These are phyloP conservation scores for Cotesia congregata DNA, from an alignment of 2,888 invertebrate species.

Conservation along the genomic window DNA sequence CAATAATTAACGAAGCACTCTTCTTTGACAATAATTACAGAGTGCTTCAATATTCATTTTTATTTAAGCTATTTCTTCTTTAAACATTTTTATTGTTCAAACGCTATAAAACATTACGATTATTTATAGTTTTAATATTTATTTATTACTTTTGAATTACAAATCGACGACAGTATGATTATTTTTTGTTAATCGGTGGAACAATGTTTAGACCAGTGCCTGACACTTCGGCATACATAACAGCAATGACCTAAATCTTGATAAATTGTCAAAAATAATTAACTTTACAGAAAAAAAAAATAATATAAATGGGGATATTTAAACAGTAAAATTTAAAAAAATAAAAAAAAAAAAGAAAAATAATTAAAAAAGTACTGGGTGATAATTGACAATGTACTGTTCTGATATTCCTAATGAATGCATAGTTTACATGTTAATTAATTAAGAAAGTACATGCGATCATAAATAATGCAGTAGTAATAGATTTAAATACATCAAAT, in stretches of 20 bases:
- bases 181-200: not conserved
- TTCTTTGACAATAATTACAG: constrained; percentile 50
- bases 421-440: constrained; percentile 15
- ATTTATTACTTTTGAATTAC: not conserved
- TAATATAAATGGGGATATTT: too few species aligned
- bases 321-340: not conserved
- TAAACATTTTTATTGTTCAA: too few species aligned
- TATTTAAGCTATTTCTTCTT: not conserved
- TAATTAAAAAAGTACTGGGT: not conserved
- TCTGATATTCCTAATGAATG: not conserved
- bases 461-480: constrained; percentile 37
- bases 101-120: not conserved
- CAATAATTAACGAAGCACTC: constrained; percentile 48
- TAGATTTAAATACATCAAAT: constrained; percentile 20
- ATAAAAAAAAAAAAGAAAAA: not conserved
- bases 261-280: too few species aligned
- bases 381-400: not conserved
- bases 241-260: not conserved
- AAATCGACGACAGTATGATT: not conserved
- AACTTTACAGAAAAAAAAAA: too few species aligned
- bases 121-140: not conserved
- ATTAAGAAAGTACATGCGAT: constrained; percentile 37
- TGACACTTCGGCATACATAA: not conserved
- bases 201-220: not conserved
- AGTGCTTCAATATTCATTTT: constrained; percentile 7